phyloP scores from a whole-genome alignment of 2,113 vertebrate genomes.

The Cinclus cinclus region DNA sequence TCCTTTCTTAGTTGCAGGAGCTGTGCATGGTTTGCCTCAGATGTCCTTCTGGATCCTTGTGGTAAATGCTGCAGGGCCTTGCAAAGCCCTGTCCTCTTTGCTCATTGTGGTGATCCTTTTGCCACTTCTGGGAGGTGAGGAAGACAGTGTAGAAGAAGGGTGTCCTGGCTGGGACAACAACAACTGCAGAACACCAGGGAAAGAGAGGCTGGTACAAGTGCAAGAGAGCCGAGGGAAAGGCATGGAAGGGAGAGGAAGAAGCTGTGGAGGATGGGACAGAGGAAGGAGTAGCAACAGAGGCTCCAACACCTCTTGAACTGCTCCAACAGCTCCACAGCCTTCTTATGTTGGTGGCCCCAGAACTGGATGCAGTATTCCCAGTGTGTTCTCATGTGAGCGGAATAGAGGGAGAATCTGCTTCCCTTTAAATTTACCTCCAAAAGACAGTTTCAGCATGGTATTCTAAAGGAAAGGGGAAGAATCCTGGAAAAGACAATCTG shows the following conservation, averaged over 20 bases:
- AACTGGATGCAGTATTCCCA: not conserved
- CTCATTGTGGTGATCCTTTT: not conserved
- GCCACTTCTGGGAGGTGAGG: not conserved
- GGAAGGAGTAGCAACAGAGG: not conserved
- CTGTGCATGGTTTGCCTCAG: not conserved
- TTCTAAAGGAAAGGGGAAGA: not conserved
- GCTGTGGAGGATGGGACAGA: not conserved
- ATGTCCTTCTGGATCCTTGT: not conserved
- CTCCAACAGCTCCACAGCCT: not conserved
- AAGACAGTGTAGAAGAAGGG: not conserved
- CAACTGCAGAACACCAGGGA: no score
- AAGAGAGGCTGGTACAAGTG: not conserved
- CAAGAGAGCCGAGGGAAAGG: not conserved
- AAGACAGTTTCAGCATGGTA: not conserved
- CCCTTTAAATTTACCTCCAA: not conserved
- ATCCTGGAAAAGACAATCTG: not conserved
- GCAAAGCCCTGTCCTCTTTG: not conserved
- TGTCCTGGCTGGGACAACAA: not conserved
- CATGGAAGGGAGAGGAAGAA: not conserved
- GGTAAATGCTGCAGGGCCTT: fast-evolving
- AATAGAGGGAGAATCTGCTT: not conserved
- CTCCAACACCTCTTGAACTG: not conserved
- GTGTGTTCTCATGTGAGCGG: no score
- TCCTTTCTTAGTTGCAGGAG: not conserved
- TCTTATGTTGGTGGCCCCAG: not conserved